These are phyloP conservation scores for Drosophila nigromelanica DNA, from an alignment of 1,140 invertebrate species.

Conservation along the genomic window DNA sequence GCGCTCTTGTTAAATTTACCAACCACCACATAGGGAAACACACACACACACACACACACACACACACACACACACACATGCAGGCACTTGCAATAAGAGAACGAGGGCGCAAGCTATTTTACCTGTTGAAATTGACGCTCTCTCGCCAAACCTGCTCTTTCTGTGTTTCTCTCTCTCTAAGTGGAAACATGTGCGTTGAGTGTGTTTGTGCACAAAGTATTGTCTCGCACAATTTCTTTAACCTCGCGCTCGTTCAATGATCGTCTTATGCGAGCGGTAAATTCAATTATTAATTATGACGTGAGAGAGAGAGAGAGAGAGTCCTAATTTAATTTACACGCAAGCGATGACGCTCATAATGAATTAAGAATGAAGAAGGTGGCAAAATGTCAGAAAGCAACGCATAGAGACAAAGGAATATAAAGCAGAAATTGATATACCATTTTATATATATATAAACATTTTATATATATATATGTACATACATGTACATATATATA, in stretches of 20 bases:
- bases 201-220: neutral
- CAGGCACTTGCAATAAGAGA: neutral
- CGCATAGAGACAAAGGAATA: no score
- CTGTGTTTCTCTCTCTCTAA: neutral
- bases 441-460: no score
- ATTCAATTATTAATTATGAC: slow-evolving; percentile 39
- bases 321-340: slow-evolving; percentile 34
- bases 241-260: slow-evolving; percentile 11
- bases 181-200: slow-evolving; percentile 8
- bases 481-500: no score
- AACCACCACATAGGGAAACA: neutral
- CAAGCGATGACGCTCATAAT: slow-evolving; percentile 10
- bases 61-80: neutral
- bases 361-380: neutral
- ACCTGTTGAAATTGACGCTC: slow-evolving; percentile 17
- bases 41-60: neutral
- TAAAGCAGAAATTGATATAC: no score
- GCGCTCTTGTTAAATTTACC: slow-evolving; percentile 13
- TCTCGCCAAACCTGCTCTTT: neutral
- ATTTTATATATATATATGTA: no score
- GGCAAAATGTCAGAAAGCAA: neutral
- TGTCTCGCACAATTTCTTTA: slow-evolving; percentile 14
- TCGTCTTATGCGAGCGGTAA: slow-evolving; percentile 12
- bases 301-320: slow-evolving; percentile 11
- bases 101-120: slow-evolving; percentile 2